These are phyloP conservation scores for Lithobius niger DNA, from an alignment of 1,140 invertebrate species.

Conservation along the genomic window DNA sequence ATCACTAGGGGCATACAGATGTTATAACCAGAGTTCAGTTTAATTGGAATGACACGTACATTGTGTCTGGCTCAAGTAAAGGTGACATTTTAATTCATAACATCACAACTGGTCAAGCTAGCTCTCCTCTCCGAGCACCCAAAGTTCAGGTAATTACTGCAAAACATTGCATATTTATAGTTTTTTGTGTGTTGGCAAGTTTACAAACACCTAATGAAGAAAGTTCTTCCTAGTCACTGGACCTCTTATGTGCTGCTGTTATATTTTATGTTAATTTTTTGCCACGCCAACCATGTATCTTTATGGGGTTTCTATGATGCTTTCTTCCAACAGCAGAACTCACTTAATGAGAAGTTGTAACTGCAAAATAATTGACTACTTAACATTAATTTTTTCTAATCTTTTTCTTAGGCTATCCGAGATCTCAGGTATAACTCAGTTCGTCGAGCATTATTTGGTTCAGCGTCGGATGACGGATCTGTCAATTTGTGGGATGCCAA, in stretches of 20 bases:
- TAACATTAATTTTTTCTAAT: neutral
- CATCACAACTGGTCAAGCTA: neutral
- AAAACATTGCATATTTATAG: too few relatives aligned
- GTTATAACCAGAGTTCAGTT: slow-evolving; percentile 1
- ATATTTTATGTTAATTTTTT: too few relatives aligned
- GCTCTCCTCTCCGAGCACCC: neutral
- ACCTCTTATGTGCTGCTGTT: too few relatives aligned
- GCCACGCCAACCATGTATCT: too few relatives aligned
- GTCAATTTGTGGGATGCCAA: slow-evolving; percentile 31
- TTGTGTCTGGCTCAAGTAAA: neutral
- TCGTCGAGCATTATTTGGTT: slow-evolving; percentile 28
- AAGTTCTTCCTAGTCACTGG: too few relatives aligned
- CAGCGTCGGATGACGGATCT: slow-evolving; percentile 31
- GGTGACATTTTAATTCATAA: slow-evolving; percentile 2
- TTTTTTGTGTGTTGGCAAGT: too few relatives aligned
- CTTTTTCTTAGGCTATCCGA: slow-evolving; percentile 15
- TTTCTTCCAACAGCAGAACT: too few relatives aligned
- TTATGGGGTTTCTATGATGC: too few relatives aligned
- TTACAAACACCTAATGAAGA: too few relatives aligned
- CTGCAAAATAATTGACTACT: too few relatives aligned
- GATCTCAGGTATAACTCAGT: slow-evolving; percentile 28
- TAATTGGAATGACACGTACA: neutral
- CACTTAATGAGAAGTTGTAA: too few relatives aligned
- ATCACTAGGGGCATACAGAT: neutral
- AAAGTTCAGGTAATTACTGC: neutral